Conservation (phyloP, 2,113 vertebrate species). For the Python bivittatus region DNA sequence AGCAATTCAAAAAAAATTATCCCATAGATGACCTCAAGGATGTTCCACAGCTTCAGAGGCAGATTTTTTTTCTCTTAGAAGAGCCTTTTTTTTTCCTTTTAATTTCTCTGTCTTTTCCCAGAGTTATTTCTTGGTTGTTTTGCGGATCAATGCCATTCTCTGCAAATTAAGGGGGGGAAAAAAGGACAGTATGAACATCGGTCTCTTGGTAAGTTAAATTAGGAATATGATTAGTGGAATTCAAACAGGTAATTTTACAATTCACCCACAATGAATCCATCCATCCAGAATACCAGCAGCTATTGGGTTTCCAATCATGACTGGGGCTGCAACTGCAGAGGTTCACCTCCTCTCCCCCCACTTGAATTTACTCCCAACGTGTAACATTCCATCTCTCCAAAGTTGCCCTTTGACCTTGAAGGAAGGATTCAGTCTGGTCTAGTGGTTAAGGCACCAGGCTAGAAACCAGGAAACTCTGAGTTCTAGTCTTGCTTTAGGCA, state of each 20-base stretch:
- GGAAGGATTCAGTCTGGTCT: too few relatives aligned
- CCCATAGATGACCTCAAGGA: slow-evolving; percentile 66
- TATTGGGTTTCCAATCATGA: too few relatives aligned
- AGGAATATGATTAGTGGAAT: background rate
- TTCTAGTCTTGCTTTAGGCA: too few relatives aligned
- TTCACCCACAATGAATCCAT: background rate
- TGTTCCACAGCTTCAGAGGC: slow-evolving; percentile 57
- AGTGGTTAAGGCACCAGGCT: too few relatives aligned
- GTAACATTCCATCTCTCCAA: background rate
- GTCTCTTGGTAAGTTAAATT: background rate
- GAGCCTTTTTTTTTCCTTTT: slow-evolving; percentile 36
- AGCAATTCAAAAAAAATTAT: slow-evolving; percentile 74
- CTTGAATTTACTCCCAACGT: background rate
- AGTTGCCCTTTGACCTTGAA: background rate
- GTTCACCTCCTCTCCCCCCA: background rate
- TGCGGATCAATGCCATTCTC: slow-evolving; percentile 99
- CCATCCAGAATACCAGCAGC: background rate
- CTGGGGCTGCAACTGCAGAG: too few relatives aligned
- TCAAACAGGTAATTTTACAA: background rate
- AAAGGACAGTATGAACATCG: background rate
- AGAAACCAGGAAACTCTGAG: too few relatives aligned
- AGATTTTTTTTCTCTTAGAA: slow-evolving; percentile 53
- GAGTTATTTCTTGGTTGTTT: slow-evolving; percentile 96
- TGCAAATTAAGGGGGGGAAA: slow-evolving; percentile 67
- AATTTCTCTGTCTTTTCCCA: slow-evolving; percentile 51